Base-by-base conservation (phyloP, 2,888 invertebrate species). In the Syritta pipiens region DNA sequence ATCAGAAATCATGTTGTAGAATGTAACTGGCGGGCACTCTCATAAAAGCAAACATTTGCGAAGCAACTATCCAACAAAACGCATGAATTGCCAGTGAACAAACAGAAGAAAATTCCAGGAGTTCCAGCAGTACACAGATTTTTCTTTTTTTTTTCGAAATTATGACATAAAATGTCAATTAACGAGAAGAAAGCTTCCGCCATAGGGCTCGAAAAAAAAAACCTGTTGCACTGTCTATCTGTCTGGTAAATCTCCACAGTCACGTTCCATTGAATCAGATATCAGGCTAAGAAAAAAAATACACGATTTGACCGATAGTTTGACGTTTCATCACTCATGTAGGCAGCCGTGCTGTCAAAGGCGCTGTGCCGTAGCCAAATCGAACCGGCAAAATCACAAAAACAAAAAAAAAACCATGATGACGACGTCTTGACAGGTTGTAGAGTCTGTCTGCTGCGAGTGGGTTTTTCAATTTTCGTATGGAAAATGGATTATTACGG, bases 161-260 rank as follows among this genome's bases (percentile, higher is more conserved):
- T 65, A 65, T 74, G 65, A 74, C 72, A 74, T 74, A 65, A 74
- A 74, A 65, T 65, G 65, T 59, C 72, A 65, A 74, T 65, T 74
- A 51, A 19, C 57, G 44, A 44, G 72, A 65, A 72, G 49, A 65
- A 51, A 51, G 65, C 63, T 72, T 72, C 72, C 72, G 72, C 65
- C 57, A 72, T 72, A 10, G 7, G 19, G 12, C 35, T n/a, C n/a
- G n/a, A n/a, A n/a, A n/a, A n/a, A n/a, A n/a, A n/a, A n/a, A n/a
- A n/a, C n/a, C n/a, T n/a, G n/a, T n/a, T n/a, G n/a, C n/a, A n/a
- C n/a, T n/a, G n/a, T n/a, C n/a, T n/a, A n/a, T n/a, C n/a, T n/a
- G n/a, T n/a, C n/a, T n/a, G n/a, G n/a, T n/a, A n/a, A n/a, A n/a
- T n/a, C n/a, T n/a, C n/a, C n/a, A n/a, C n/a, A n/a, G 28, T 28